Evolutionary conservation across 2,797 vertebrate genomes (phyloP).

Genomic region (Anguilla anguilla): DNA sequence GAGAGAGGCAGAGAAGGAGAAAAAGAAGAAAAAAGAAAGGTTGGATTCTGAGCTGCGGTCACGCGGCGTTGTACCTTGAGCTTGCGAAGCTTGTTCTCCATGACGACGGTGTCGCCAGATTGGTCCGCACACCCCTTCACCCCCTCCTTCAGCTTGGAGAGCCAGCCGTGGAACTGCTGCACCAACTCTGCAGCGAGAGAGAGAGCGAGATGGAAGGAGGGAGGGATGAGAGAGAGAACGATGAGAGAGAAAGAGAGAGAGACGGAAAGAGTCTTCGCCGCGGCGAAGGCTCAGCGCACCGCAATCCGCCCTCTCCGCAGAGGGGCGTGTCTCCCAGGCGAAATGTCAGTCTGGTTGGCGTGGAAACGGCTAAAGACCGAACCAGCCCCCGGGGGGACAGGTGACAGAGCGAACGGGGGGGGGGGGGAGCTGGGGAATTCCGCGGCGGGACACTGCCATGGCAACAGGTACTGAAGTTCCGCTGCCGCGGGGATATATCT

Average conservation of each 20-base stretch:
- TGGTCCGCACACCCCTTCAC: conserved; percentile 79
- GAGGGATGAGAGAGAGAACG: background rate
- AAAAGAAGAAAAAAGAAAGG: background rate
- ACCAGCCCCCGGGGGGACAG: conserved; percentile 58
- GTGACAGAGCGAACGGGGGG: background rate
- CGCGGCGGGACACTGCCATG: background rate
- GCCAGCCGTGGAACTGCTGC: conserved; percentile 86
- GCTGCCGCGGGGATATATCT: background rate
- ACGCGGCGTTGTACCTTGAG: conserved; percentile 77
- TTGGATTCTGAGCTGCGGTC: background rate
- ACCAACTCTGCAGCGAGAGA: conserved; percentile 77
- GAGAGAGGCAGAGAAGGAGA: too few species aligned
- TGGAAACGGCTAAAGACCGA: conserved; percentile 66
- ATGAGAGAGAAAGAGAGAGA: conserved; percentile 18
- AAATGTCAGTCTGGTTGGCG: conserved; percentile 63
- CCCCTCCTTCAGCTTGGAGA: conserved; percentile 73
- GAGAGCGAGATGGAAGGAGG: conserved; percentile 10
- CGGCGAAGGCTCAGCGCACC: background rate
- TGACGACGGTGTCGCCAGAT: conserved; percentile 78
- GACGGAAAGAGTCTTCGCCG: conserved; percentile 49
- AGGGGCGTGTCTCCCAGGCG: conserved; percentile 64
- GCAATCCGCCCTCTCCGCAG: conserved; percentile 38
- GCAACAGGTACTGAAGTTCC: conserved; percentile 6
- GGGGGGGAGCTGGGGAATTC: conserved; percentile 45
- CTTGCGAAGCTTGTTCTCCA: conserved; percentile 78